Evolutionary conservation across 2,797 vertebrate genomes (phyloP).

Genomic region (Sebastes jordani): DNA sequence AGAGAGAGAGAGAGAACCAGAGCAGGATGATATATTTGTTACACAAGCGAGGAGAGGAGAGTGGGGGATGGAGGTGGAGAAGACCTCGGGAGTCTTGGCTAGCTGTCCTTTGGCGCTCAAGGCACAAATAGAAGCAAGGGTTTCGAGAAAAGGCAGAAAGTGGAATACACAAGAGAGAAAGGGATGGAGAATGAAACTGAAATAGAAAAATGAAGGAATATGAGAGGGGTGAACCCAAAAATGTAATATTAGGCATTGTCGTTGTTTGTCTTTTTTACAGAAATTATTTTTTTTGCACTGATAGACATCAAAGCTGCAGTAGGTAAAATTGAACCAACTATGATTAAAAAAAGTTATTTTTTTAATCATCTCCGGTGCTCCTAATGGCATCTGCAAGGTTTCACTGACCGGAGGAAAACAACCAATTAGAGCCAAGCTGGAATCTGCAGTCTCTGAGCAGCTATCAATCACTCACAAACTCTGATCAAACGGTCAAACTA

Average conservation of each 20-base stretch:
- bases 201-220: not conserved
- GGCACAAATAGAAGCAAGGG: constrained; percentile 14
- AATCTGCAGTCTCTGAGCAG: no score
- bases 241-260: not conserved
- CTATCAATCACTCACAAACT: no score
- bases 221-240: not conserved
- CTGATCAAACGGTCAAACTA: no score
- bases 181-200: not conserved
- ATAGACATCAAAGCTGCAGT: not conserved
- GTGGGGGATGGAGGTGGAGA: constrained; percentile 25
- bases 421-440: no score
- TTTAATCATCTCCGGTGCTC: no score
- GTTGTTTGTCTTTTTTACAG: not conserved
- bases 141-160: constrained; percentile 18
- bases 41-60: not conserved
- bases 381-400: no score
- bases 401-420: no score
- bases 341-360: no score
- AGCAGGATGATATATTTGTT: constrained; percentile 12
- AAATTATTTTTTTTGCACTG: not conserved
- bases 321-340: not conserved
- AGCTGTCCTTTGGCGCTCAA: constrained; percentile 29
- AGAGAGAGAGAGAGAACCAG: not conserved
- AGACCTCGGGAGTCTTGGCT: constrained; percentile 48
- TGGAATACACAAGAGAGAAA: not conserved